Evolutionary conservation across 2,888 invertebrate genomes (phyloP), one percentile per base, ranked within the genome.

Genomic region (Polyommatus icarus): DNA sequence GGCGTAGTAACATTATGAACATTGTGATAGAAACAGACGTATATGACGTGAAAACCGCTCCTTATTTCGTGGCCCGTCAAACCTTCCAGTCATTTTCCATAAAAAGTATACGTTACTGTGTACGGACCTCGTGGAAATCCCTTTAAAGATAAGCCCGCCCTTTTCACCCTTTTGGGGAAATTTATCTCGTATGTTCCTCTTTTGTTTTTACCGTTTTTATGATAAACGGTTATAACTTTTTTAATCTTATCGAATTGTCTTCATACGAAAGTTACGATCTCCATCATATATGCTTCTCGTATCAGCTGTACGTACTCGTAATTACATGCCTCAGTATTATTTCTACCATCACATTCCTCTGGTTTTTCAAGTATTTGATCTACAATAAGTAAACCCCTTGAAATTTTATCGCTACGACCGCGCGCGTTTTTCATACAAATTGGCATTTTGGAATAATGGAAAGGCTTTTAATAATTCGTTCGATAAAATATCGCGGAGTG

Each of bases 71-170:
- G 75, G 24, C 75, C 75, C 75, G 46, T 75, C 75, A 50, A 75
- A 75, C 50, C 75, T 75, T 54, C 46, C 36, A 75, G 75, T 75
- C 75, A 75, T 75, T 75, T 75, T 75, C 75, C 50, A 75, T 75
- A 75, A 75, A 75, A 46, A 75, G 50, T 75, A 75, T 75, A 75
- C 50, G 24, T 75, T 75, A 75, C 50, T 75, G 18, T 54, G 50
- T 54, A 54, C 75, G 24, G 75, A 29, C 54, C 50, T 75, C 46
- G 24, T 50, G 75, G 46, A 75, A 75, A 75, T 75, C 75, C 75
- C 54, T 75, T 75, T 75, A 75, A 15, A 75, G 75, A 75, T 75
- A 75, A 75, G 75, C 75, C 18, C 50, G 75, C 75, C 75, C 75
- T 50, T 75, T 75, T 54, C 50, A 50, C 50, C 75, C 75, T 50